Evolutionary conservation across 2,888 invertebrate genomes (phyloP).

Genomic region (Nebria brevicollis): DNA sequence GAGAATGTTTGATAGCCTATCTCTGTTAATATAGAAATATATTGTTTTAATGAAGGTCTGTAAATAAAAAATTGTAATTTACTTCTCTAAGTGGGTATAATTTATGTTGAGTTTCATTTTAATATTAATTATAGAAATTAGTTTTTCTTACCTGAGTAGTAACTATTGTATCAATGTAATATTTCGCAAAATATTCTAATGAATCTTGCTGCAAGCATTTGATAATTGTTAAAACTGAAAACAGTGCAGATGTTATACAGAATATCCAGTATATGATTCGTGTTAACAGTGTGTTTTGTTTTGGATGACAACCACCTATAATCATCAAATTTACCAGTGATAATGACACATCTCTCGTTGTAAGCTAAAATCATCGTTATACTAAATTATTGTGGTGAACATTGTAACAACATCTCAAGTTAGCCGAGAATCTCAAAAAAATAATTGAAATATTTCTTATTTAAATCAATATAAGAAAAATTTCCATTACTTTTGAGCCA

Average conservation of each 20-base stretch:
- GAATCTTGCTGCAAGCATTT: conserved; percentile 29
- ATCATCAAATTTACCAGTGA: conserved; percentile 8
- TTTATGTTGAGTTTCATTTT: background rate
- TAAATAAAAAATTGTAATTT: background rate
- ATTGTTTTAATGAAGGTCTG: conserved; percentile 26
- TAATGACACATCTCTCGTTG: conserved; percentile 15
- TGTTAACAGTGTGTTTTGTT: conserved; percentile 10
- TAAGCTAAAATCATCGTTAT: conserved; percentile 14
- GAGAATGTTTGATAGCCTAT: conserved; percentile 16
- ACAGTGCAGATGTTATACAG: background rate
- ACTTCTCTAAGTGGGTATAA: background rate
- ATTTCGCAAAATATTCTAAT: conserved; percentile 23
- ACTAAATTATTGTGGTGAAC: too few species aligned
- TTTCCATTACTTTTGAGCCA: background rate
- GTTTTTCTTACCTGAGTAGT: conserved; percentile 24
- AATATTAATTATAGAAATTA: background rate
- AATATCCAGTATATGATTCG: conserved; percentile 25
- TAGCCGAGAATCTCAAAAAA: background rate
- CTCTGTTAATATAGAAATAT: conserved; percentile 20
- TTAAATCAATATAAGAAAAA: background rate
- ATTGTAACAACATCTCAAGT: background rate
- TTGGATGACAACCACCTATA: conserved; percentile 29
- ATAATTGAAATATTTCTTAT: background rate
- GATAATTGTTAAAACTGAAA: conserved; percentile 11
- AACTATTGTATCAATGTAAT: conserved; percentile 29